A percentile compares a stretch with the other conserved stretches of the same genome.
Conservation (phyloP, 2,888 invertebrate genomes). For the Timema podura region DNA sequence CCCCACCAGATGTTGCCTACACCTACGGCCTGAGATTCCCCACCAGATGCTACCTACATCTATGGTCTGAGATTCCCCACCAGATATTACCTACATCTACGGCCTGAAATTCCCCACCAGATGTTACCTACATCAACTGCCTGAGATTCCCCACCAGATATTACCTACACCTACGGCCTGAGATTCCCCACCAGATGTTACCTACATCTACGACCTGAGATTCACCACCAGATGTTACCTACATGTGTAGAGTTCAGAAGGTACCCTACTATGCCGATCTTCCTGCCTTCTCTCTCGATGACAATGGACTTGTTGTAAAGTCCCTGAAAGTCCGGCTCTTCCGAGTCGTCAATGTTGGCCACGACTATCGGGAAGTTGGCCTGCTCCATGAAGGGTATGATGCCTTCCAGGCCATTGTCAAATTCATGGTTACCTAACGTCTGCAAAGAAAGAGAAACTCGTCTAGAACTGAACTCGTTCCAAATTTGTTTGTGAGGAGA, state of each 20-base stretch:
- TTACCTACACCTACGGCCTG: too few relatives aligned
- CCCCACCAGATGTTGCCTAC: too few relatives aligned
- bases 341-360: constrained; percentile 67
- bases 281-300: constrained; percentile 56
- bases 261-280: constrained; percentile 77
- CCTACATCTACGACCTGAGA: not conserved
- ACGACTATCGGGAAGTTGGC: constrained; percentile 65
- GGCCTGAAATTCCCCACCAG: too few relatives aligned
- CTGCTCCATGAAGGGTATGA: constrained; percentile 64
- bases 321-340: constrained; percentile 58
- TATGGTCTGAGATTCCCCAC: too few relatives aligned
- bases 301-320: constrained; percentile 61
- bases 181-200: too few relatives aligned
- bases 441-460: constrained; percentile 45
- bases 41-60: too few relatives aligned
- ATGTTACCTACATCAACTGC: too few relatives aligned
- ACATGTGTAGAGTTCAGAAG: constrained; percentile 64
- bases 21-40: too few relatives aligned
- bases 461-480: too few relatives aligned
- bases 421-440: constrained; percentile 86
- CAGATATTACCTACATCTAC: too few relatives aligned
- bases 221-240: constrained; percentile 27
- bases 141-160: too few relatives aligned
- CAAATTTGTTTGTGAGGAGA: too few relatives aligned
- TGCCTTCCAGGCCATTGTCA: constrained; percentile 67